Percentiles rank a stretch among this genome's conserved stretches.
These are phyloP conservation scores for Anisognathus igniventris DNA, from an alignment of 2,797 vertebrate species.

Conservation along the genomic window DNA sequence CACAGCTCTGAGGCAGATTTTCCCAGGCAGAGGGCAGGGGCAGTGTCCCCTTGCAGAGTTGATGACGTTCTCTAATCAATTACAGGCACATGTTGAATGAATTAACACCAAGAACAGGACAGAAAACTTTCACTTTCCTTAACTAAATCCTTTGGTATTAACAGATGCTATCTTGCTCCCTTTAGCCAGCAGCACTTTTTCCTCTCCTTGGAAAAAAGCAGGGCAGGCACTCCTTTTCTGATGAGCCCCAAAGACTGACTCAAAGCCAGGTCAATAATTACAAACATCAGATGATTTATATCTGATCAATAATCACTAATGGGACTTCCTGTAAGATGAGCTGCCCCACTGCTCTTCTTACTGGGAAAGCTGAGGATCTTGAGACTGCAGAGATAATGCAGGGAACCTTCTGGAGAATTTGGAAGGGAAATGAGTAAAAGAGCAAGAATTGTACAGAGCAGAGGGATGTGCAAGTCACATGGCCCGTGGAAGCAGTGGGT, in stretches of 20 bases:
- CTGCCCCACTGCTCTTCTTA: background rate
- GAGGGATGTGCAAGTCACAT: background rate
- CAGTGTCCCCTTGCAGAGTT: background rate
- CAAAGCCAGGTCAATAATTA: background rate
- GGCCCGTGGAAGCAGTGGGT: fast-evolving
- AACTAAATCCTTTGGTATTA: background rate
- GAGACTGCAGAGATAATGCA: background rate
- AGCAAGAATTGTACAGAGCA: background rate
- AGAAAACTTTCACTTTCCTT: background rate
- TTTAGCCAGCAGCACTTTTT: background rate
- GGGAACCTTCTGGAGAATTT: background rate
- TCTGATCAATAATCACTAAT: background rate
- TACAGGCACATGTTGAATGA: background rate
- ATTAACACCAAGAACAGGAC: background rate
- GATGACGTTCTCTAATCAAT: background rate
- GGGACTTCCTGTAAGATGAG: background rate
- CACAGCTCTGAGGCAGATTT: background rate
- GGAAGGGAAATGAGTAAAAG: background rate
- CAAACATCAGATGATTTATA: background rate
- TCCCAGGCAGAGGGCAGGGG: background rate
- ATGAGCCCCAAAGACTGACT: background rate
- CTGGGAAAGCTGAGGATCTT: background rate
- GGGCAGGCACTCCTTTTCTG: background rate
- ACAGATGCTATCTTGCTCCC: background rate
- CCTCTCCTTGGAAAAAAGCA: background rate